Evolutionary conservation across 2,888 invertebrate species (phyloP), one percentile per base, ranked within the genome.

Genomic region (Himalopsyche japonica): DNA sequence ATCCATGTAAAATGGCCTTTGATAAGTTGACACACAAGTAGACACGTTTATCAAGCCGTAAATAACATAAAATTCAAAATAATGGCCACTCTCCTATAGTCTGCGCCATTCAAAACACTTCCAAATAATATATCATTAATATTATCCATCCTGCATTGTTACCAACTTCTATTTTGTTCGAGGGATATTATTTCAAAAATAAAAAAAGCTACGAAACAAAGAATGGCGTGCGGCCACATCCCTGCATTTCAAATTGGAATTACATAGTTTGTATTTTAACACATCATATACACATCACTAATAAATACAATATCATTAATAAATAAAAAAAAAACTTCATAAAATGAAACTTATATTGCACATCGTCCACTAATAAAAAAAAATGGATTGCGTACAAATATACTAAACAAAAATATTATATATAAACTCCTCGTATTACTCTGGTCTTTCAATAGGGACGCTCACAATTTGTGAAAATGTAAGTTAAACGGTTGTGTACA

Each of bases 71-170:
- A 49, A 84, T 27, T 43, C 81, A 79, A 57, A 79, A 82, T 81
- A 84, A 82, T 84, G 47, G 32, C 37, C 57, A 49, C 80, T 37
- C 37, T 32, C 70, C 48, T 77, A 78, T 49, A 80, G 81, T 34
- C 30, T 48, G 34, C 49, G 48, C 43, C 24, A 83, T 79, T 83
- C 80, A 83, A 70, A 80, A 83, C 82, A 49, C 85, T 83, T 77
- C 49, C 80, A 82, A 81, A 85, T 81, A 83, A 82, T 83, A 85
- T 85, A 83, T 81, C 83, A 85, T 85, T 85, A 57, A 57, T 24
- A 57, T 57, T n/a, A 85, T 79, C 47, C 83, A 32, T 80, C 85
- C 83, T 77, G 81, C 79, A 85, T 85, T 85, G 85, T 85, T 82
- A 78, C 80, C 48, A 84, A 85, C 80, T 64, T 85, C 85, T 78